Conservation (phyloP, 2,888 invertebrate genomes). For the Rhogogaster chlorosoma region DNA sequence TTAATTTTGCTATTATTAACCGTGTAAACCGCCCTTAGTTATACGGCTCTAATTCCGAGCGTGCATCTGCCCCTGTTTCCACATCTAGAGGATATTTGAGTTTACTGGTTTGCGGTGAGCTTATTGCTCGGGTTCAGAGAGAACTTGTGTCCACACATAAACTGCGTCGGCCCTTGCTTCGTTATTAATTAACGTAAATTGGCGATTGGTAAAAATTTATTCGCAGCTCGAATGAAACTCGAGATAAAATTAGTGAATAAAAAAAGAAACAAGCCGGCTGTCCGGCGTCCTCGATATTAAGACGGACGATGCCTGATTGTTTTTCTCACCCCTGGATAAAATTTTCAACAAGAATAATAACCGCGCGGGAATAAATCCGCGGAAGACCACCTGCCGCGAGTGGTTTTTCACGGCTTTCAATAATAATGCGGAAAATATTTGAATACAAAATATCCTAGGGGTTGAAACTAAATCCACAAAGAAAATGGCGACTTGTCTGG, state of each 20-base stretch:
- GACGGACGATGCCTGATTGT: too few species aligned
- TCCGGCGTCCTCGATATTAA: neutral
- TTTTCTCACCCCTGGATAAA: neutral
- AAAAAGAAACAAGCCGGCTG: neutral
- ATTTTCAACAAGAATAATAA: too few species aligned
- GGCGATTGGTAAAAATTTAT: neutral
- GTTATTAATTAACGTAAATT: neutral
- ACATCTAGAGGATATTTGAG: neutral
- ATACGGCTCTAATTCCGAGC: neutral
- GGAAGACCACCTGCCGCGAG: too few species aligned
- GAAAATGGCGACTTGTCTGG: neutral
- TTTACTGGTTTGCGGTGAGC: slow-evolving; percentile 15
- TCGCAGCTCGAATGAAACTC: neutral
- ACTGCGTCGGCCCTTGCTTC: neutral
- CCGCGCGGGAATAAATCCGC: too few species aligned
- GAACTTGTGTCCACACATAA: neutral
- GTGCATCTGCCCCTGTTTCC: neutral
- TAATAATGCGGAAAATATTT: neutral
- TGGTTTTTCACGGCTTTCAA: neutral
- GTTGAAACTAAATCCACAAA: neutral
- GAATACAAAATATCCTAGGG: neutral
- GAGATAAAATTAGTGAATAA: neutral
- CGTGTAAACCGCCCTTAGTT: neutral
- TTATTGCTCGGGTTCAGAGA: neutral
- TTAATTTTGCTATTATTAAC: neutral